Percentiles rank a stretch among this genome's conserved stretches.
Conservation (phyloP, 1,140 invertebrate genomes). For the Drosophila athabasca region DNA sequence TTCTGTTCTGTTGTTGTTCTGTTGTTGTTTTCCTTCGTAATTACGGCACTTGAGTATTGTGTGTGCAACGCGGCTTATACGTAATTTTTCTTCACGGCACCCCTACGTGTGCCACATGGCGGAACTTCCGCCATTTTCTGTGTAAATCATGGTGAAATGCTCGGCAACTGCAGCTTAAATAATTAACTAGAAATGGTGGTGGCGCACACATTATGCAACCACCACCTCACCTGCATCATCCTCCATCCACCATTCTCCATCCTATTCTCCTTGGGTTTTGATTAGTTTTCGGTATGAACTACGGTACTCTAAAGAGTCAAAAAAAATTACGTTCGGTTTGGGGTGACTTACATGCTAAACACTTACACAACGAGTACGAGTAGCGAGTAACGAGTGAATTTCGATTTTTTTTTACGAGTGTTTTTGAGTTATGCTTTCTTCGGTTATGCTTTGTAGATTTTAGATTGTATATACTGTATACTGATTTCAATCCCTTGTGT, state of each 20-base stretch:
- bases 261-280: not conserved
- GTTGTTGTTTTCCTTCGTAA: constrained; percentile 46
- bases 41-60: constrained; percentile 75
- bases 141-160: constrained; percentile 54
- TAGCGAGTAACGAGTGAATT: not conserved
- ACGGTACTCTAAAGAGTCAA: constrained; percentile 33
- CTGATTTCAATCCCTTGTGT: constrained; percentile 72
- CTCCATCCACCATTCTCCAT: not conserved
- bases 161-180: constrained; percentile 56
- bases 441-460: constrained; percentile 18
- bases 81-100: constrained; percentile 60
- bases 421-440: not conserved
- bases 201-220: constrained; percentile 23
- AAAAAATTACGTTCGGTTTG: constrained; percentile 14
- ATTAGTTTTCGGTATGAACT: constrained; percentile 24
- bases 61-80: constrained; percentile 78
- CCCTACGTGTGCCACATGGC: constrained; percentile 3
- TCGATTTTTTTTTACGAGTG: not conserved
- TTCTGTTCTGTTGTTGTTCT: not conserved
- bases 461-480: constrained; percentile 16
- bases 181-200: constrained; percentile 61
- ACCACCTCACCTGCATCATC: not conserved
- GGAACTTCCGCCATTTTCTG: constrained; percentile 57
- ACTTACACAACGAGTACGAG: constrained; percentile 36
- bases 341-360: constrained; percentile 41